Base-by-base conservation (phyloP, 2,888 invertebrate species). In the Sphaeridia pumilis region DNA sequence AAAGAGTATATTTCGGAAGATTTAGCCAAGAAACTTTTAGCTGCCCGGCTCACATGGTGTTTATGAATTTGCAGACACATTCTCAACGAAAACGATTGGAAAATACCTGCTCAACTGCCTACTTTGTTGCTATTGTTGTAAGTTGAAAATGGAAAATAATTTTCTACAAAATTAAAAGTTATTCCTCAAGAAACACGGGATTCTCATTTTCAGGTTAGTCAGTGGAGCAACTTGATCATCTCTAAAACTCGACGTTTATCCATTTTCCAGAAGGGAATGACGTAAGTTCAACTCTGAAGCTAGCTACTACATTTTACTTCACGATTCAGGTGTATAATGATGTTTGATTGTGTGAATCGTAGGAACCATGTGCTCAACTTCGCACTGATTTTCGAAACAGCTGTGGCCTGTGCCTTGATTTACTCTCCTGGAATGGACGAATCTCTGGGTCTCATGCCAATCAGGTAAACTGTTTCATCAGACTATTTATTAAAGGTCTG, bases 51-150 rank as follows among this genome's bases (percentile, higher is more conserved):
- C 7, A 31, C 14, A 31, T 31, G 7, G 31, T 38, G 20, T 17
- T 17, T 14, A 14, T 38, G 35, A 28, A 25, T 34, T 44, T 48
- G n/a, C 49, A 61, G 61, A 56, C 56, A 20, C 57, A 34, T 44
- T 26, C 43, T 1, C 52, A 57, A 26, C 35, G 60, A 1, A 60
- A 58, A 26, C 25, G 48, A 25, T 28, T 60, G 14, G 60, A 58
- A 45, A 52, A 50, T 31, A 57, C 60, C 1, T 58, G 59, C 17
- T 55, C 51, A 1, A 50, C 59, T 1, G 58, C 57, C 68, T 41
- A 87, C 93, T 72, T 79, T 94, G 66, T 79, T 88, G 69, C 55
- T 3, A 46, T 57, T 27, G 52, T 58, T 4, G 56, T 55, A 26
- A 57, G 57, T 3, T 56, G n/a, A 53, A 5, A 12, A 43, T 43